Evolutionary conservation across 2,797 vertebrate genomes (phyloP).

Genomic region (Chromis chromis): DNA sequence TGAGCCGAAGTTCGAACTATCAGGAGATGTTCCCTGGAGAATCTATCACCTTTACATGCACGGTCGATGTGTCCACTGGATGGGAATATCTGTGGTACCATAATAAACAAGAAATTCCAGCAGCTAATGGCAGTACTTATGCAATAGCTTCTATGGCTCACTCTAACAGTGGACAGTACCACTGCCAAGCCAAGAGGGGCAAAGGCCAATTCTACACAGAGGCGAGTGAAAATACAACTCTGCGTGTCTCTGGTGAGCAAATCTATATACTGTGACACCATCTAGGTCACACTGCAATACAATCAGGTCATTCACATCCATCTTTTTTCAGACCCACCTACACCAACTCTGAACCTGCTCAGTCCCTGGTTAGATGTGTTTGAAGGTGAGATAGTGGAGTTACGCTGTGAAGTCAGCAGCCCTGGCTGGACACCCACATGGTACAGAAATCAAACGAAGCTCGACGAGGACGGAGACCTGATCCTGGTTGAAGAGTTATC

Average conservation of each 20-base stretch:
- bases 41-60: slow-evolving; percentile 5
- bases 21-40: neutral
- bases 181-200: slow-evolving; percentile 61
- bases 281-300: neutral
- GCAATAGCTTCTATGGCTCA: neutral
- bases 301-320: neutral
- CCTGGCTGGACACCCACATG: slow-evolving; percentile 59
- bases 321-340: slow-evolving; percentile 61
- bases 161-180: slow-evolving; percentile 48
- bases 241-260: slow-evolving; percentile 64
- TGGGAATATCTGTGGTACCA: slow-evolving; percentile 71
- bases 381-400: slow-evolving; percentile 47
- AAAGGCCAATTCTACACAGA: slow-evolving; percentile 12
- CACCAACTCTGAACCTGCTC: slow-evolving; percentile 24
- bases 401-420: slow-evolving; percentile 36
- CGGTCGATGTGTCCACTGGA: accelerated
- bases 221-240: neutral
- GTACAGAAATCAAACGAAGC: slow-evolving; percentile 3
- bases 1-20: neutral
- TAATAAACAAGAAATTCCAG: neutral
- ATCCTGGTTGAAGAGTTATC: accelerated
- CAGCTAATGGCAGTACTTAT: accelerated
- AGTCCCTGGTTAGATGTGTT: slow-evolving; percentile 64
- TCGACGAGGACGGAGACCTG: accelerated
- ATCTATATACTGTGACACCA: neutral